phyloP scores from a whole-genome alignment of 2,888 invertebrate genomes.

The Boloria selene region DNA sequence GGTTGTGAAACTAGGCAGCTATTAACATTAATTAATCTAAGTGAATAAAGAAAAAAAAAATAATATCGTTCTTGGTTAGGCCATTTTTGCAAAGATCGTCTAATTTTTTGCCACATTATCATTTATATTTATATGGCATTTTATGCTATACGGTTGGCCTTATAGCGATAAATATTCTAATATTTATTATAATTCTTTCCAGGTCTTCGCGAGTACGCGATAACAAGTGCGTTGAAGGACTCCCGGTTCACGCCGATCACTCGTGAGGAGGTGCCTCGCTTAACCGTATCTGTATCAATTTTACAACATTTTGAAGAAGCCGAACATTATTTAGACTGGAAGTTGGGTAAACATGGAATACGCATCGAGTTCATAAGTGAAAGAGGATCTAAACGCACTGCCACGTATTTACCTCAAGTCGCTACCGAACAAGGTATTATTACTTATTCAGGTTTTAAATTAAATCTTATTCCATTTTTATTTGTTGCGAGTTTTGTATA shows the following conservation, averaged over 20 bases:
- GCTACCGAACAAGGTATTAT: slow-evolving; percentile 96
- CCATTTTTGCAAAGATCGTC: too few species aligned
- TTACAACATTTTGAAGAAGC: slow-evolving; percentile 98
- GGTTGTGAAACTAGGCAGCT: too few species aligned
- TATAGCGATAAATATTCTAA: too few species aligned
- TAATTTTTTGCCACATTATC: too few species aligned
- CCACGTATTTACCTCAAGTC: slow-evolving; percentile 99
- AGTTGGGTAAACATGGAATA: slow-evolving; percentile 97
- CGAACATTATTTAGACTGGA: slow-evolving; percentile 97
- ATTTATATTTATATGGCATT: too few species aligned
- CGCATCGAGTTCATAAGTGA: slow-evolving; percentile 98
- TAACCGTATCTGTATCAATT: slow-evolving; percentile 97
- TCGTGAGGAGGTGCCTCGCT: slow-evolving; percentile 94
- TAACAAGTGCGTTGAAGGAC: slow-evolving; percentile 99
- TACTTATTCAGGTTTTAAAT: background rate
- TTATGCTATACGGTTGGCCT: too few species aligned
- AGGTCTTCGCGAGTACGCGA: slow-evolving; percentile 97
- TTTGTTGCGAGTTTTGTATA: too few species aligned
- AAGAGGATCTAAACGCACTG: slow-evolving; percentile 95
- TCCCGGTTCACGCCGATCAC: slow-evolving; percentile 97
- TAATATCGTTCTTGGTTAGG: too few species aligned
- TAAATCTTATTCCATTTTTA: background rate
- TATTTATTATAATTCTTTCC: slow-evolving; percentile 39
- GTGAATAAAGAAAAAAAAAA: too few species aligned
- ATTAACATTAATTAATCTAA: too few species aligned